A percentile compares a stretch with the other conserved stretches of the same genome.
These are phyloP conservation scores for Drosophila lowei DNA, from an alignment of 1,140 invertebrate species.

Conservation along the genomic window DNA sequence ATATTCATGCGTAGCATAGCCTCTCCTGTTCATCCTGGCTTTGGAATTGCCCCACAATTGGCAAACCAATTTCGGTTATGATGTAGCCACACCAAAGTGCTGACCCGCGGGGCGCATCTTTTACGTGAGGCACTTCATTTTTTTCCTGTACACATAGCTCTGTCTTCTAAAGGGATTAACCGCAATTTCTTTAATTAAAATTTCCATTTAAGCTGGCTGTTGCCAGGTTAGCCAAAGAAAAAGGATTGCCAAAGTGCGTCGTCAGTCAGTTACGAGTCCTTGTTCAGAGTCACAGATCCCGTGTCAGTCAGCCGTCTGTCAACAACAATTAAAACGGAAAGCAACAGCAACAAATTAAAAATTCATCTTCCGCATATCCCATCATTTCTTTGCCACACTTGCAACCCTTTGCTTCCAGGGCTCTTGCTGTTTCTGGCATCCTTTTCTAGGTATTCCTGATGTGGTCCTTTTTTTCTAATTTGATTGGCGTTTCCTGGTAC, in stretches of 20 bases:
- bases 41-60: slow-evolving; percentile 42
- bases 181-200: slow-evolving; percentile 83
- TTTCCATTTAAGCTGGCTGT: slow-evolving; percentile 50
- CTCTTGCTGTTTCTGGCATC: slow-evolving; percentile 22
- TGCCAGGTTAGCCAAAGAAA: slow-evolving; percentile 18
- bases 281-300: not conserved
- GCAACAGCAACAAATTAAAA: slow-evolving; percentile 79
- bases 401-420: slow-evolving; percentile 10
- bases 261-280: slow-evolving; percentile 55
- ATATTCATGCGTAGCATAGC: slow-evolving; percentile 34
- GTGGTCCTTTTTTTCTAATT: slow-evolving; percentile 60
- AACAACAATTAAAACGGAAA: slow-evolving; percentile 82
- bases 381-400: slow-evolving; percentile 40
- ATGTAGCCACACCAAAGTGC: slow-evolving; percentile 43
- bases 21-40: no score
- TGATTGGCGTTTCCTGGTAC: slow-evolving; percentile 63
- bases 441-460: slow-evolving; percentile 26
- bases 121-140: slow-evolving; percentile 10
- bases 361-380: slow-evolving; percentile 74
- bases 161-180: slow-evolving; percentile 75
- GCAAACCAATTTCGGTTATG: slow-evolving; percentile 47
- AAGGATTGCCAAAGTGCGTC: slow-evolving; percentile 80
- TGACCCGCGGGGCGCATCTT: slow-evolving; percentile 42
- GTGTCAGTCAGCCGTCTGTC: slow-evolving; percentile 56
- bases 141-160: slow-evolving; percentile 7